A percentile compares a stretch with the other conserved stretches of the same genome.
Evolutionary conservation across 2,888 invertebrate genomes (phyloP).

Genomic region (Trissonchulus latispiculum): DNA sequence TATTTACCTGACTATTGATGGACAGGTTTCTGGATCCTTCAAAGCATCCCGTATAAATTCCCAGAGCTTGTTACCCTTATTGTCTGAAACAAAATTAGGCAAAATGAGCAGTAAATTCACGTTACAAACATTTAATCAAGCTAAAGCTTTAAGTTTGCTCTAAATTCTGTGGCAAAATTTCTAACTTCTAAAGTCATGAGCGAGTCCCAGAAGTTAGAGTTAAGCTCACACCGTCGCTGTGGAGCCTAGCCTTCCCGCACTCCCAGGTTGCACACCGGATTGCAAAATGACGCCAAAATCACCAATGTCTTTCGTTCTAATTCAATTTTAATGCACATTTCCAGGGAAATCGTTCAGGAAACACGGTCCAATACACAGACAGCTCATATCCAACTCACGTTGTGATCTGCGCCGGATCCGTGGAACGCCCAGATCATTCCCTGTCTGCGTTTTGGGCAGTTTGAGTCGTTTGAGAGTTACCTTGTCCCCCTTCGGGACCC

Average conservation of each 20-base stretch:
- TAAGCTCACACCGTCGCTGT: too few relatives aligned
- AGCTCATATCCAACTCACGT: too few relatives aligned
- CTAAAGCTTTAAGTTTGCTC: neutral
- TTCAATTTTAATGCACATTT: too few relatives aligned
- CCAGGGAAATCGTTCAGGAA: too few relatives aligned
- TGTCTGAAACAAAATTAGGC: constrained; percentile 33
- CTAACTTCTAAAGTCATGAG: neutral
- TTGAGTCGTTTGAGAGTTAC: neutral
- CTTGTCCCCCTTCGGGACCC: neutral
- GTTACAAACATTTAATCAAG: too few relatives aligned
- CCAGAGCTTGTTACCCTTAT: constrained; percentile 55
- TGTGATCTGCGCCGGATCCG: neutral
- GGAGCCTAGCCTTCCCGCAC: too few relatives aligned
- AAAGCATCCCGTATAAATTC: constrained; percentile 75
- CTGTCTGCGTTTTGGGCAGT: neutral
- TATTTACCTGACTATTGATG: constrained; percentile 57
- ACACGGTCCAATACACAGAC: too few relatives aligned
- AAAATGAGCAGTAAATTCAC: too few relatives aligned
- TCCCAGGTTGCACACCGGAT: too few relatives aligned
- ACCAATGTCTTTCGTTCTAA: too few relatives aligned
- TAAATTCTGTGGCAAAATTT: neutral
- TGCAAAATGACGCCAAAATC: too few relatives aligned
- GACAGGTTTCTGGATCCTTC: constrained; percentile 63
- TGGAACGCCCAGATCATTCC: neutral
- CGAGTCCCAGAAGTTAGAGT: neutral